Base-by-base conservation (phyloP, 1,140 invertebrate genomes). In the Diachasma alloeum region DNA sequence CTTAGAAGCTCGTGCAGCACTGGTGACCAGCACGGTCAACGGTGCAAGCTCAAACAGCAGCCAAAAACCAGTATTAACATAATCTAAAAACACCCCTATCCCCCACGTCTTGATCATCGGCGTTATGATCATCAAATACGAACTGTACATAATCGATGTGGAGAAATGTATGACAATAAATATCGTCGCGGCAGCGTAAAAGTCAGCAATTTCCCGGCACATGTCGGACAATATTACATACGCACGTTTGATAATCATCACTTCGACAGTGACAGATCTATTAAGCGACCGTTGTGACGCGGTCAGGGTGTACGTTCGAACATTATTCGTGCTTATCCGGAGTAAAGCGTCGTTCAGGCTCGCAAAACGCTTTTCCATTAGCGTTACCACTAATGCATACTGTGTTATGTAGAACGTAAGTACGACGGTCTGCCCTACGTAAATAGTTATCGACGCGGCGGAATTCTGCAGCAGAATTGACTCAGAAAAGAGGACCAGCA, bases 361-460 rank as follows among this genome's bases (percentile, higher is more conserved):
- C 48, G 22, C 11, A 22, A 72, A 72, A 11, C 70, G 70, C 19
- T 72, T 44, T 26, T 53, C 70, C 15, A 72, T 72, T 19, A 72
- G 26, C 22, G 44, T 53, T 4, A 72, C 44, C 15, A 53, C 37
- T 31, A 72, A 72, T 31, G 53, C 70, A 36, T 72, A 53, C 70
- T 72, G 44, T 19, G 22, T 24, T 15, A 72, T 22, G 24, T 53
- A 53, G 11, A 24, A 36, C 4, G 1, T 59, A 59, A 59, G 19
- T 3, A 59, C 53, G 8, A 22, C 19, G 8, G 4, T 59, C 1
- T 59, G 53, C 8, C n/a, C n/a, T 19, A 10, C 10, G 19, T 19
- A 59, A 5, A 59, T 19, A 59, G 19, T 17, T 19, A 59, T 59
- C 4, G 53, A 59, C 10, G 15, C 53, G 53, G 3, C 3, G 17